Evolutionary conservation across 2,888 invertebrate genomes (phyloP), one percentile per base, ranked within the genome.

Genomic region (Cremastinae sp.): DNA sequence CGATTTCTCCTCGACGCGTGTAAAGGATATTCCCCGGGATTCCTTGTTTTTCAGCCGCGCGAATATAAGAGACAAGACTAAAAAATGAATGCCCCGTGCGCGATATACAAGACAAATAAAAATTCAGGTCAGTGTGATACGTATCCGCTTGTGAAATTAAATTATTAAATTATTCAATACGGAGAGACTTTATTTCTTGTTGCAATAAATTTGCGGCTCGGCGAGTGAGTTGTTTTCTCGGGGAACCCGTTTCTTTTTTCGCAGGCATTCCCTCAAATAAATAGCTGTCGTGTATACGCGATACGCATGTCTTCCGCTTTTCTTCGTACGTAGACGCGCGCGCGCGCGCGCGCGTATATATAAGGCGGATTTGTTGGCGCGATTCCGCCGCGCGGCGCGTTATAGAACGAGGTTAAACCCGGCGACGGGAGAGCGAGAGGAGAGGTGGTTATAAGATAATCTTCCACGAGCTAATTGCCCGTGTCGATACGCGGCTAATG

Each of bases 381-480:
- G 68, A 58, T 58, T 45, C 43, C 62, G 34, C 34, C 12, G 16
- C 45, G 49, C 62, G 34, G 20, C 12, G 16, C 45, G 49, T 61
- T 47, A 68, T 38, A 68, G 45, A 78, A 78, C 69, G 72, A 73
- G 78, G 78, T 78, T 78, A 78, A 79, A 75, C 68, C 56, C 70
- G 70, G 71, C 61, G 47, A 71, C 58, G 28, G 45, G 62, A 74
- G 74, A 78, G 70, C 71, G 61, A 53, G 74, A 58, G 51, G 62
- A 74, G 74, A 78, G 74, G 71, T 66, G 74, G 77, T 79, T 79
- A 75, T 79, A 78, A 74, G 79, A 79, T 83, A 78, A 78, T 78
- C 77, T 74, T 59, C 74, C 66, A 79, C 76, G 78, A 75, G 74
- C 80, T 84, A 82, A 84, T 84, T 82, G 82, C 82, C 72, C 81